A percentile compares a stretch with the other conserved stretches of the same genome.
Conservation (phyloP, 2,797 vertebrate species). For the Mormyrus hasselquistii region DNA sequence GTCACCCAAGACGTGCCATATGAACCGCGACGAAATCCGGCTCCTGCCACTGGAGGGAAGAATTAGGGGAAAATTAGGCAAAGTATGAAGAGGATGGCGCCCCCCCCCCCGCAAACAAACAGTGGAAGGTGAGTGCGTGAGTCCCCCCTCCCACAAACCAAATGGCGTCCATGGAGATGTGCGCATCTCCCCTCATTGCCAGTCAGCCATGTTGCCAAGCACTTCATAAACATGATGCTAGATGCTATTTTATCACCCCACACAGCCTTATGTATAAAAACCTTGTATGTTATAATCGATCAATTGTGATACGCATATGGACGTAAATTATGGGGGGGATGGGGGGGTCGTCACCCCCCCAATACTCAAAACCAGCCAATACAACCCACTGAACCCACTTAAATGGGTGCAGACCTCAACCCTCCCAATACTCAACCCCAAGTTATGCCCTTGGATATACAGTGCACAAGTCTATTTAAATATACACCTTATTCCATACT, state of each 20-base stretch:
- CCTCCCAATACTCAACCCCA: background rate
- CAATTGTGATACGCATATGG: background rate
- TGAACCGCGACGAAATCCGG: constrained; percentile 31
- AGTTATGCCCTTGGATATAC: background rate
- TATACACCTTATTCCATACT: background rate
- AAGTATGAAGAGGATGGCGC: background rate
- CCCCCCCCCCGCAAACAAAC: constrained; percentile 12
- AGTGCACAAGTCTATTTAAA: background rate
- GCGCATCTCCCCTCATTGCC: background rate
- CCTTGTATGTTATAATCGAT: background rate
- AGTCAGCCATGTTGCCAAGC: background rate
- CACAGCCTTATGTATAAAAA: background rate
- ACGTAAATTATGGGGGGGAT: background rate
- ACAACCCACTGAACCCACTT: no score
- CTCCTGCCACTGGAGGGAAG: constrained; percentile 25
- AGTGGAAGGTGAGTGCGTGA: background rate
- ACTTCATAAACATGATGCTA: background rate
- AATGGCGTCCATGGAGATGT: background rate
- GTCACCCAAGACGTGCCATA: constrained; percentile 23
- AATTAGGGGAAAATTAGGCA: constrained; percentile 22
- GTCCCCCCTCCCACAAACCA: constrained; percentile 11
- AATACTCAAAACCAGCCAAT: no score
- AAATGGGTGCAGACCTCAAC: background rate
- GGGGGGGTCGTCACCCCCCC: no score
- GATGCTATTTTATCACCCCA: background rate